A percentile compares a stretch with the other conserved stretches of the same genome.
phyloP scores from a whole-genome alignment of 2,888 invertebrate genomes.

The Clivina fossor region DNA sequence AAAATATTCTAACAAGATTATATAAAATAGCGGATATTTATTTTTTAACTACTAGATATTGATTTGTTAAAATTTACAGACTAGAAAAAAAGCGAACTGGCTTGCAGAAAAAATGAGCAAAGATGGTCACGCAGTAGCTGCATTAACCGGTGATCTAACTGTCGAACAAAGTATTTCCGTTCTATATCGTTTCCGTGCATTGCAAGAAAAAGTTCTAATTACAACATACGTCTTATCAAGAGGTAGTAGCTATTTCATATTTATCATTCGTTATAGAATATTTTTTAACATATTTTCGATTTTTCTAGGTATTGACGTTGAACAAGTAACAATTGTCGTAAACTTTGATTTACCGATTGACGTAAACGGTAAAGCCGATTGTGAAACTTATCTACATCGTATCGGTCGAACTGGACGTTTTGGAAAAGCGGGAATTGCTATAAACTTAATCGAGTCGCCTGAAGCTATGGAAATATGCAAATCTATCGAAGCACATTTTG shows the following conservation, averaged over 20 bases:
- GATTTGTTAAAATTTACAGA: no score
- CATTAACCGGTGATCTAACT: constrained; percentile 88
- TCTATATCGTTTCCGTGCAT: constrained; percentile 87
- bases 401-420: constrained; percentile 98
- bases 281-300: constrained; percentile 20
- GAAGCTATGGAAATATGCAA: constrained; percentile 72
- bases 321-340: constrained; percentile 96
- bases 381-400: constrained; percentile 96
- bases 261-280: constrained; percentile 4
- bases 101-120: constrained; percentile 84
- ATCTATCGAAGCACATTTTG: constrained; percentile 85
- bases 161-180: constrained; percentile 93
- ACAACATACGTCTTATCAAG: constrained; percentile 86
- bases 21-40: no score
- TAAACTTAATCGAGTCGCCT: constrained; percentile 88
- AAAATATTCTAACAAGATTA: no score
- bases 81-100: constrained; percentile 85
- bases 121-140: constrained; percentile 93
- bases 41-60: no score
- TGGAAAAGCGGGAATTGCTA: constrained; percentile 95
- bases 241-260: constrained; percentile 52
- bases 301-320: constrained; percentile 85
- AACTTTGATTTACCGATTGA: constrained; percentile 97
- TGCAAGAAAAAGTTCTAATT: constrained; percentile 92
- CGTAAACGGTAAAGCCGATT: constrained; percentile 79